Evolutionary conservation across 2,113 vertebrate species (phyloP).

Genomic region (Mustela nigripes): DNA sequence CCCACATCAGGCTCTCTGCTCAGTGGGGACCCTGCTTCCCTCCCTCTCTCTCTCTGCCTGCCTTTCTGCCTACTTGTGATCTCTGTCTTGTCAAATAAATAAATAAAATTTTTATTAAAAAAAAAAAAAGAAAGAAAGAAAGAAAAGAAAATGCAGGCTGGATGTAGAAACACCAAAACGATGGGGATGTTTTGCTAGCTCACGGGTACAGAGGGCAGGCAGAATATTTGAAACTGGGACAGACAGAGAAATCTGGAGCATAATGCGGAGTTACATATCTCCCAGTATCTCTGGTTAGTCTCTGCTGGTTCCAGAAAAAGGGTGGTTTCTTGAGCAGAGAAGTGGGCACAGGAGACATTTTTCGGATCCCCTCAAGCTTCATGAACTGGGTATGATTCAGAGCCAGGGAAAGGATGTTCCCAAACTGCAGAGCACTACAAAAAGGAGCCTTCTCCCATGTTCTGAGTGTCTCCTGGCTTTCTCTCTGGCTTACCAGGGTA

Average conservation of each 20-base stretch:
- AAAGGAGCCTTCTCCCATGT: background rate
- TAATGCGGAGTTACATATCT: background rate
- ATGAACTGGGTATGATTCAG: background rate
- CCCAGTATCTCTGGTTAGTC: background rate
- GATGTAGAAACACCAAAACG: background rate
- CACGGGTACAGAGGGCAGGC: background rate
- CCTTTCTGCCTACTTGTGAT: too few species aligned
- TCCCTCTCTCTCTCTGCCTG: too few species aligned
- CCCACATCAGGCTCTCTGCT: too few species aligned
- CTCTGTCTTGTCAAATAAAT: too few species aligned
- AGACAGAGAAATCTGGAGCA: background rate
- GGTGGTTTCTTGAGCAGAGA: background rate
- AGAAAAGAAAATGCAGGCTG: background rate
- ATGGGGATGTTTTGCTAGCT: background rate
- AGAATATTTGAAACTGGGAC: background rate
- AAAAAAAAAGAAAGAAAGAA: too few species aligned
- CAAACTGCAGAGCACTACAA: background rate
- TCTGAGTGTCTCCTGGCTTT: background rate
- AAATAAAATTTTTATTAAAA: too few species aligned
- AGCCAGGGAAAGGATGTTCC: background rate
- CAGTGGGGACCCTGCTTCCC: too few species aligned
- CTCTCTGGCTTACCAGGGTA: background rate
- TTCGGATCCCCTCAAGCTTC: background rate
- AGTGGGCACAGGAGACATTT: background rate
- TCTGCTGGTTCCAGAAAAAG: background rate